Conservation (phyloP, 2,888 invertebrate species). For the Hoplodrina blanda region DNA sequence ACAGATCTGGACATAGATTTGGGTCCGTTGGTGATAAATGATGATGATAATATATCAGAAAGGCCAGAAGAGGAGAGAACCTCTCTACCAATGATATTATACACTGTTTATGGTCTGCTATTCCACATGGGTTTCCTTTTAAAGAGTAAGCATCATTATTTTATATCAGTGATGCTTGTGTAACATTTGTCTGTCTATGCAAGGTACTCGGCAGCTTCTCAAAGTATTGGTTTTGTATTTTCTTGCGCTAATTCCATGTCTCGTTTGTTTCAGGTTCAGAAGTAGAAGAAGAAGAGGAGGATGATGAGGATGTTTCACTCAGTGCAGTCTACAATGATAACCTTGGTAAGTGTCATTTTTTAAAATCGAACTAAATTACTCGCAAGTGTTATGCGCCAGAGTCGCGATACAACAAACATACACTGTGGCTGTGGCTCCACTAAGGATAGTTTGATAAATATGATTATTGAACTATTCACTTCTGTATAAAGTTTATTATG, state of each 20-base stretch:
- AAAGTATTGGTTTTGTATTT: slow-evolving; percentile 32
- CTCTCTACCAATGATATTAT: slow-evolving; percentile 86
- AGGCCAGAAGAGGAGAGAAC: slow-evolving; percentile 76
- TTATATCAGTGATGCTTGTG: slow-evolving; percentile 68
- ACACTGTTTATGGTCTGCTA: slow-evolving; percentile 88
- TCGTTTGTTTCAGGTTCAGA: slow-evolving; percentile 86
- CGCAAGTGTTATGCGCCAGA: background rate
- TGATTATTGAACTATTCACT: background rate
- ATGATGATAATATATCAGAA: slow-evolving; percentile 79
- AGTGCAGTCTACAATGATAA: slow-evolving; percentile 93
- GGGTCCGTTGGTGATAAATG: slow-evolving; percentile 80
- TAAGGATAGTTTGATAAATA: background rate
- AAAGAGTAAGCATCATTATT: slow-evolving; percentile 87
- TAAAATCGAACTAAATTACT: background rate
- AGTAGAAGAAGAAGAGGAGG: slow-evolving; percentile 92
- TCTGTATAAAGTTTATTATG: no score
- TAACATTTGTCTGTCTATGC: slow-evolving; percentile 43
- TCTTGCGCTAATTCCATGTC: slow-evolving; percentile 11
- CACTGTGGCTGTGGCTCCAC: background rate
- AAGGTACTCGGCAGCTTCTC: slow-evolving; percentile 27
- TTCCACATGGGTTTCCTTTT: slow-evolving; percentile 88
- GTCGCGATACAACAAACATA: background rate
- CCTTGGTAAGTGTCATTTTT: slow-evolving; percentile 88
- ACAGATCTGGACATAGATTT: slow-evolving; percentile 88
- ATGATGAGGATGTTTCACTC: slow-evolving; percentile 92